Conservation (phyloP, 1,140 invertebrate genomes). For the Eriosoma lanigerum region DNA sequence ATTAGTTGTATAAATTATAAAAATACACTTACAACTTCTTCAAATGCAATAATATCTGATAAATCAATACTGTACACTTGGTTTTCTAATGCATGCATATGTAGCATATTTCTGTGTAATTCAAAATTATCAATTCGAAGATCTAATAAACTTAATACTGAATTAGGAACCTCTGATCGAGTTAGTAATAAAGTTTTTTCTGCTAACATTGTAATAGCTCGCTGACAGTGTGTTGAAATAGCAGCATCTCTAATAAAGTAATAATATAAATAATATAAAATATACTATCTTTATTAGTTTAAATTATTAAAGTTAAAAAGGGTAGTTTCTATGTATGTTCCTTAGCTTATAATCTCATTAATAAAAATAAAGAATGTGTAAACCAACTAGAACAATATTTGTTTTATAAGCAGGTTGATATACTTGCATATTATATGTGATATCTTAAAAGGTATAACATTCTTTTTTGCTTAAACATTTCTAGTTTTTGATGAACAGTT, state of each 20-base stretch:
- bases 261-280: constrained; percentile 4
- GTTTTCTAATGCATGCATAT: constrained; percentile 41
- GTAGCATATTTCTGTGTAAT: constrained; percentile 22
- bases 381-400: too few species aligned
- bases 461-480: too few species aligned
- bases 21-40: constrained; percentile 35
- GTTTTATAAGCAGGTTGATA: too few species aligned
- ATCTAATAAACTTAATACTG: constrained; percentile 38
- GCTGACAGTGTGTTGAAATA: constrained; percentile 27
- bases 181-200: constrained; percentile 45
- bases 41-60: constrained; percentile 44
- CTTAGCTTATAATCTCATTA: too few species aligned
- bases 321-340: too few species aligned
- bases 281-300: not conserved
- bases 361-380: too few species aligned
- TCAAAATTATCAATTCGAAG: constrained; percentile 46
- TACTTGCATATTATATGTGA: too few species aligned
- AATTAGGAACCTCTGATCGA: constrained; percentile 9
- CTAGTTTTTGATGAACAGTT: too few species aligned
- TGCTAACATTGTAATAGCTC: constrained; percentile 42
- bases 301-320: too few species aligned
- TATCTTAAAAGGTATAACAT: too few species aligned
- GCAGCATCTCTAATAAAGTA: constrained; percentile 49
- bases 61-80: constrained; percentile 38
- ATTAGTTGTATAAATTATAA: too few species aligned